Conservation (phyloP, 2,888 invertebrate genomes). For the Ophonus ardosiacus region DNA sequence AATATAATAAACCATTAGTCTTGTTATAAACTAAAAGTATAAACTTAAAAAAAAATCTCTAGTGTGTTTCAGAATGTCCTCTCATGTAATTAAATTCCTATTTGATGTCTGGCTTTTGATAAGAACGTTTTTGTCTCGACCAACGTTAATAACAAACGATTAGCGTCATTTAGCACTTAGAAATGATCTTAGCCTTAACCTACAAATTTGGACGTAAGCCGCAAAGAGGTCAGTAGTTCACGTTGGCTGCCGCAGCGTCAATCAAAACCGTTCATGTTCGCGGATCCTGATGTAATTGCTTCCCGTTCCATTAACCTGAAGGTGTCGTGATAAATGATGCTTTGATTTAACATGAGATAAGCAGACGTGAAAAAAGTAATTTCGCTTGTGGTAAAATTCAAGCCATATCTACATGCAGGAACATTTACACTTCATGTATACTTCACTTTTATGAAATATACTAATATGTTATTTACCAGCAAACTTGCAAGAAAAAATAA, state of each 20-base stretch:
- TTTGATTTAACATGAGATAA: constrained; percentile 8
- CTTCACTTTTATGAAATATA: not conserved
- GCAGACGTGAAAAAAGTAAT: not conserved
- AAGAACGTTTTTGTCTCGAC: constrained; percentile 6
- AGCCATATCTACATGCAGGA: not conserved
- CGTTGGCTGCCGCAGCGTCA: not conserved
- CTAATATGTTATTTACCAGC: too few relatives aligned
- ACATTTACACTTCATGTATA: not conserved
- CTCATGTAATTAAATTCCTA: not conserved
- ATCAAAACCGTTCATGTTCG: constrained; percentile 35
- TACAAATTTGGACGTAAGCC: constrained; percentile 12
- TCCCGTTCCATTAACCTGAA: not conserved
- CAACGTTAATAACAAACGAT: not conserved
- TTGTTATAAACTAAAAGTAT: too few relatives aligned
- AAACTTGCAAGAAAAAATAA: too few relatives aligned
- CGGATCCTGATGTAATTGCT: constrained; percentile 8
- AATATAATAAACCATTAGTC: too few relatives aligned
- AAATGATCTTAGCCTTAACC: constrained; percentile 36
- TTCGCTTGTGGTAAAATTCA: not conserved
- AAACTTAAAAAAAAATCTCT: not conserved
- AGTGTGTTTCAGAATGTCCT: not conserved
- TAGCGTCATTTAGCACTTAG: constrained; percentile 30
- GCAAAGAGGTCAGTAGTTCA: constrained; percentile 38
- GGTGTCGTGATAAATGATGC: constrained; percentile 5
- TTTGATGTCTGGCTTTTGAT: not conserved